Conservation (phyloP, 2,888 invertebrate genomes). For the Apocheima hispidaria region DNA sequence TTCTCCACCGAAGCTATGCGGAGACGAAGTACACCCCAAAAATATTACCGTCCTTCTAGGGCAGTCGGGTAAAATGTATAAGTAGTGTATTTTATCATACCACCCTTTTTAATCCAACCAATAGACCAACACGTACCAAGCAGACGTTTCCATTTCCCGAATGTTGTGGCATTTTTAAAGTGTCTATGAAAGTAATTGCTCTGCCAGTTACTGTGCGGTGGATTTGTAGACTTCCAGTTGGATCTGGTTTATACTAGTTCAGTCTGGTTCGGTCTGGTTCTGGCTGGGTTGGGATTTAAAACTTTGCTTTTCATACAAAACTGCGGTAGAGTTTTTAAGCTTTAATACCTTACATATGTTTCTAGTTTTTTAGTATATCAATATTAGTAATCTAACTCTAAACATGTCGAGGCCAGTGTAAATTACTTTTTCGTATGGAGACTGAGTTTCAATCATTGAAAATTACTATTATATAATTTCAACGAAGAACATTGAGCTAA, state of each 20-base stretch:
- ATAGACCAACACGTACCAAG: constrained; percentile 30
- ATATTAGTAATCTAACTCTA: too few species aligned
- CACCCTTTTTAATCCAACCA: constrained; percentile 24
- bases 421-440: too few species aligned
- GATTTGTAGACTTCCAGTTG: constrained; percentile 62
- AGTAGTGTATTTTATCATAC: neutral
- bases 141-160: constrained; percentile 76
- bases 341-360: too few species aligned
- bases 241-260: constrained; percentile 19
- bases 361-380: too few species aligned
- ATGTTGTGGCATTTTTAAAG: constrained; percentile 77
- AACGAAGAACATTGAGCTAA: too few species aligned
- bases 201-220: constrained; percentile 75
- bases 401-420: too few species aligned
- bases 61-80: too few species aligned
- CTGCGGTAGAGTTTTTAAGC: neutral
- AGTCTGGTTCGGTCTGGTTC: neutral
- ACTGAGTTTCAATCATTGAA: too few species aligned
- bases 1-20: too few species aligned
- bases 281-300: neutral
- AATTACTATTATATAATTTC: too few species aligned
- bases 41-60: too few species aligned
- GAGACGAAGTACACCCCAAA: too few species aligned
- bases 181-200: constrained; percentile 82
- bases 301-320: neutral